phyloP scores from a whole-genome alignment of 2,113 vertebrate genomes.

The Lanius ludovicianus region DNA sequence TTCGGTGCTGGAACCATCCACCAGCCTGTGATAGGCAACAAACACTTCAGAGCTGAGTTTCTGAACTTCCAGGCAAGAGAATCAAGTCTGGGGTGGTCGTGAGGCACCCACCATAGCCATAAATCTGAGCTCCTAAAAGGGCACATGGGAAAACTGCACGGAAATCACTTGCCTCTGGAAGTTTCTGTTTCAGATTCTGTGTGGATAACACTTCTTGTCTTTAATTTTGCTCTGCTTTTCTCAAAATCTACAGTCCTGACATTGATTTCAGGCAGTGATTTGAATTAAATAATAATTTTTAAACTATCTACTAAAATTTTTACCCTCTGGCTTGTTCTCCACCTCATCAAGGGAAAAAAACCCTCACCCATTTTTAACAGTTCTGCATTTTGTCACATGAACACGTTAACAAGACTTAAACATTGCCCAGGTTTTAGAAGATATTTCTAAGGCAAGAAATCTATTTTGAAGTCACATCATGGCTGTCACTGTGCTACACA shows the following conservation, averaged over 20 bases:
- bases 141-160: neutral
- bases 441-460: neutral
- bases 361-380: neutral
- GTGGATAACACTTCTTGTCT: neutral
- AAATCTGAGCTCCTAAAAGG: neutral
- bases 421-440: neutral
- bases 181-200: neutral
- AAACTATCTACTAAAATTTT: neutral
- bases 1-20: neutral
- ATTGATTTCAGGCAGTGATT: neutral
- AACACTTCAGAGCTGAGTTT: neutral
- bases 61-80: neutral
- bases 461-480: neutral
- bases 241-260: neutral
- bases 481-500: neutral
- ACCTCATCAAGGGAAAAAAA: neutral
- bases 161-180: neutral
- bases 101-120: neutral
- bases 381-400: neutral
- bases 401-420: neutral
- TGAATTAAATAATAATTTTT: neutral
- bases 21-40: neutral
- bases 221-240: neutral
- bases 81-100: fast-evolving
- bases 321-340: neutral